These are phyloP conservation scores for Cavia aperea DNA, from an alignment of 2,113 vertebrate species.

Conservation along the genomic window DNA sequence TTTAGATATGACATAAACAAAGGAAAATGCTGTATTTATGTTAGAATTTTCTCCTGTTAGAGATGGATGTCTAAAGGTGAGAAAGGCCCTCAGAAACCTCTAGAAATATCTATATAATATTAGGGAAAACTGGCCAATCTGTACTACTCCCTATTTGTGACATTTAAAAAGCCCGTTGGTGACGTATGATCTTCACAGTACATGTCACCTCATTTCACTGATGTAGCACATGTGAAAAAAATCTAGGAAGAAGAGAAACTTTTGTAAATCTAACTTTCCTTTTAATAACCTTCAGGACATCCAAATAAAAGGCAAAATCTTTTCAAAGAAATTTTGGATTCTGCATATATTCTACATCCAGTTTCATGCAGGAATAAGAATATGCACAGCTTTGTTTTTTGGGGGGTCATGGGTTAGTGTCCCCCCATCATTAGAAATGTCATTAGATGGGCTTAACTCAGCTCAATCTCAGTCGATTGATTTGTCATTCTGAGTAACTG, in stretches of 20 bases:
- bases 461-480: background rate
- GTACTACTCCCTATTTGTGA: background rate
- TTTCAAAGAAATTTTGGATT: background rate
- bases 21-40: background rate
- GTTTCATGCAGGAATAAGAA: background rate
- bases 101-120: background rate
- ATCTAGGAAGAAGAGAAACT: background rate
- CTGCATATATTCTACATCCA: background rate
- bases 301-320: background rate
- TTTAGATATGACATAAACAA: slow-evolving; percentile 29
- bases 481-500: background rate
- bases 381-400: background rate
- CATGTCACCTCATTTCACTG: background rate
- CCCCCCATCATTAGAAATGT: background rate
- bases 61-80: background rate
- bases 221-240: background rate
- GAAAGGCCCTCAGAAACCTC: background rate
- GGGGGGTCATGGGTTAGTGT: background rate
- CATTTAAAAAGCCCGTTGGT: background rate
- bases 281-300: background rate
- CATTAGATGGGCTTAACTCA: background rate
- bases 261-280: background rate
- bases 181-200: background rate
- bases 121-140: background rate
- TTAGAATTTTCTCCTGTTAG: background rate